phyloP scores from a whole-genome alignment of 1,140 invertebrate genomes.

The Euura saliciscinereae region DNA sequence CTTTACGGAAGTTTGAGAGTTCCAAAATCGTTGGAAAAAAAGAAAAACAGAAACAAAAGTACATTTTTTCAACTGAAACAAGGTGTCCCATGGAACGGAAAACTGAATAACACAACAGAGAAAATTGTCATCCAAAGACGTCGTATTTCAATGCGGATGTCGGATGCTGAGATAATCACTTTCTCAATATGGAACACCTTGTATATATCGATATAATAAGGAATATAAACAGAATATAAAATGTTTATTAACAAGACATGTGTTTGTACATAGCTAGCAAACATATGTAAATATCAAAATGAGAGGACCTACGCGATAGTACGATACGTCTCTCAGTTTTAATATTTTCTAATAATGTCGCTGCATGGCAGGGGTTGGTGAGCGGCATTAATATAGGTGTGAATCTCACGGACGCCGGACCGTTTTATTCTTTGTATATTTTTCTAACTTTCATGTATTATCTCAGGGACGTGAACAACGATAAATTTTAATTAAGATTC shows the following conservation, averaged over 20 bases:
- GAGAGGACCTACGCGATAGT: not conserved
- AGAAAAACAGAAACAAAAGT: too few species aligned
- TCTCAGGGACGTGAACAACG: not conserved
- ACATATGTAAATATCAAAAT: constrained; percentile 8
- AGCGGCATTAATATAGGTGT: not conserved
- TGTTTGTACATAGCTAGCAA: constrained; percentile 27
- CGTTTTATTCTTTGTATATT: not conserved
- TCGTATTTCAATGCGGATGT: too few species aligned
- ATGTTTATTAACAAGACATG: constrained; percentile 34
- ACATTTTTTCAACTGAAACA: too few species aligned
- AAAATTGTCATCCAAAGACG: too few species aligned
- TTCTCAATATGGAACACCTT: too few species aligned
- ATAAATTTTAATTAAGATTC: constrained; percentile 9
- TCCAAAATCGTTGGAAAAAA: too few species aligned
- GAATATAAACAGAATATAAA: constrained; percentile 24
- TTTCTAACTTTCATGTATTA: not conserved
- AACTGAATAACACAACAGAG: too few species aligned
- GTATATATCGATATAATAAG: too few species aligned
- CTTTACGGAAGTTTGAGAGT: too few species aligned
- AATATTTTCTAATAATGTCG: not conserved
- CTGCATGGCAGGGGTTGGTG: not conserved
- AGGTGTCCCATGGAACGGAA: too few species aligned
- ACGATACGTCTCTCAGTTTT: constrained; percentile 11
- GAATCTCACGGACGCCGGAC: not conserved
- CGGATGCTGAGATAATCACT: too few species aligned